Evolutionary conservation across 2,797 vertebrate genomes (phyloP).

Genomic region (Lagothrix lagotricha): DNA sequence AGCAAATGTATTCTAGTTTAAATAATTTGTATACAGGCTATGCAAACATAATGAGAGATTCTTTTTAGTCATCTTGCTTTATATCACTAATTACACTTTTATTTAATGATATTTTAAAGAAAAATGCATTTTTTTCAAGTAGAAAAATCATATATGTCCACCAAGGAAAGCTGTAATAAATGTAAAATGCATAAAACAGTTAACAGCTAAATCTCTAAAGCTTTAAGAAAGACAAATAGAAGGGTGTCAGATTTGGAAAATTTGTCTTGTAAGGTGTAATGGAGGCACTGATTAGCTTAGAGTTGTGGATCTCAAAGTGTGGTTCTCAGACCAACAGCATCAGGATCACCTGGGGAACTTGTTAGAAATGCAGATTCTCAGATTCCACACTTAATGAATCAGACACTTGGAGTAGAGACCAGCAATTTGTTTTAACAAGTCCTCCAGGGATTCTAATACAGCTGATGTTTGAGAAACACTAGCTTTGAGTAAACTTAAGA

Average conservation of each 20-base stretch:
- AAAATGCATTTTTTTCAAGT: background rate
- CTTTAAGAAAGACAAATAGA: background rate
- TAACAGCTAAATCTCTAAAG: background rate
- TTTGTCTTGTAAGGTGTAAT: accelerated
- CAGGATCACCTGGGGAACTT: background rate
- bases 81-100: background rate
- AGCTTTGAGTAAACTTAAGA: background rate
- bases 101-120: constrained; percentile 21
- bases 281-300: background rate
- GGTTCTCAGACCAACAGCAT: background rate
- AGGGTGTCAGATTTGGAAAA: background rate
- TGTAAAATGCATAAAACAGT: background rate
- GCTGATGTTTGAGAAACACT: background rate
- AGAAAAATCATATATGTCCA: background rate
- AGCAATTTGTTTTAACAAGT: background rate
- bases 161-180: background rate
- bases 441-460: background rate
- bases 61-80: background rate
- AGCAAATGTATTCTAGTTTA: constrained; percentile 38
- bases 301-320: background rate
- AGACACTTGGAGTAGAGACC: background rate
- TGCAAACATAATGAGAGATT: constrained; percentile 14
- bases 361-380: background rate
- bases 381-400: background rate
- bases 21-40: background rate